Evolutionary conservation across 2,797 vertebrate species (phyloP).

Genomic region (Sebastolobus alascanus): DNA sequence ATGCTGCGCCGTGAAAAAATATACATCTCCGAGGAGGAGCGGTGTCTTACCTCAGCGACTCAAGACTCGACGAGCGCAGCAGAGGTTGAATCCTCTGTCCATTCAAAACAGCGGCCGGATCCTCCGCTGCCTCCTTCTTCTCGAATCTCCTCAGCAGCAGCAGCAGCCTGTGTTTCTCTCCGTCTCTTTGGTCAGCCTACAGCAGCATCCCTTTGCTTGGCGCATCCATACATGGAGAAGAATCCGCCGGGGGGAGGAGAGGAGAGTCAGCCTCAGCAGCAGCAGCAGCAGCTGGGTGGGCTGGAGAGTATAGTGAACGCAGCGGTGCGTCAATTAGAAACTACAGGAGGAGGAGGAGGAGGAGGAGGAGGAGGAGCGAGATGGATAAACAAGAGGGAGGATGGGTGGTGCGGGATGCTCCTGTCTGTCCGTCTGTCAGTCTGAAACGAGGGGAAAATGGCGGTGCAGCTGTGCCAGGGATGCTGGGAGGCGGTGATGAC

Average conservation of each 20-base stretch:
- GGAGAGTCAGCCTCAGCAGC: slow-evolving; percentile 34
- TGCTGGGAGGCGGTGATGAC: slow-evolving; percentile 82
- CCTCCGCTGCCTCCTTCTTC: slow-evolving; percentile 46
- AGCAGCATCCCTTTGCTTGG: slow-evolving; percentile 72
- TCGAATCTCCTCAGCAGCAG: too few relatives aligned
- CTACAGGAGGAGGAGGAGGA: slow-evolving; percentile 28
- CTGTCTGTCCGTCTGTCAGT: slow-evolving; percentile 41
- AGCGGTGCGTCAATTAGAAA: slow-evolving; percentile 68
- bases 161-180: slow-evolving; percentile 22
- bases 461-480: slow-evolving; percentile 75
- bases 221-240: slow-evolving; percentile 81
- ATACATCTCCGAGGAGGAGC: neutral
- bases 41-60: slow-evolving; percentile 75
- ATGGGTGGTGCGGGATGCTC: slow-evolving; percentile 61
- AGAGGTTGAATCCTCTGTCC: slow-evolving; percentile 54
- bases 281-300: slow-evolving; percentile 37
- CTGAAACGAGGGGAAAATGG: slow-evolving; percentile 76
- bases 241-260: slow-evolving; percentile 66
- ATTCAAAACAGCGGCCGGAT: slow-evolving; percentile 55
- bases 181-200: slow-evolving; percentile 56
- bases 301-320: slow-evolving; percentile 36
- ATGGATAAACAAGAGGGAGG: slow-evolving; percentile 51
- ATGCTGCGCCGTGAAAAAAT: slow-evolving; percentile 34
- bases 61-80: slow-evolving; percentile 60
- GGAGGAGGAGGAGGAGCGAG: slow-evolving; percentile 16